phyloP scores from a whole-genome alignment of 2,797 vertebrate species.

The Danio jaintianensis region DNA sequence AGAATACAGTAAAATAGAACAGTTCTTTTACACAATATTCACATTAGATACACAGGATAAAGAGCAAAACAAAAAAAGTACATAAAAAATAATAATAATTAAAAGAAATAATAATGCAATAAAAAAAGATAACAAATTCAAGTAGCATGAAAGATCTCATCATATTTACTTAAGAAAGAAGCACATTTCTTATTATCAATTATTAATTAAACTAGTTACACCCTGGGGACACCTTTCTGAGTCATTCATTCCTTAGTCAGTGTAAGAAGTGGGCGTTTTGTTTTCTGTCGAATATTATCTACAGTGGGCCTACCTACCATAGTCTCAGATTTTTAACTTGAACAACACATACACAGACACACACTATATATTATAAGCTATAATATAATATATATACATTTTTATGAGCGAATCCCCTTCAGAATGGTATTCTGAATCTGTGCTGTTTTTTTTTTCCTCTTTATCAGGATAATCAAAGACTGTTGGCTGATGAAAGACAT shows the following conservation, averaged over 20 bases:
- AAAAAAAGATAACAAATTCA: too few species aligned
- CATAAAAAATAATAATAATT: too few species aligned
- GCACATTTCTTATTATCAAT: too few species aligned
- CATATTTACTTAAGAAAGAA: too few species aligned
- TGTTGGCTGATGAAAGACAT: neutral
- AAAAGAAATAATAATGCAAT: too few species aligned
- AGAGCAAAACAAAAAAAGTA: too few species aligned
- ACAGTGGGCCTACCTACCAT: neutral
- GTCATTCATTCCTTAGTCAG: conserved; percentile 33
- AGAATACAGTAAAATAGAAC: too few species aligned
- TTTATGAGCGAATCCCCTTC: neutral
- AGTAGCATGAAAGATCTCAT: too few species aligned
- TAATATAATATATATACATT: too few species aligned
- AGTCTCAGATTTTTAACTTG: neutral
- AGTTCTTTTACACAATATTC: too few species aligned
- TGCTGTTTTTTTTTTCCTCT: neutral
- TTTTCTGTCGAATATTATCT: neutral
- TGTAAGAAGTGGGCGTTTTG: neutral
- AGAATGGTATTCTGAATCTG: neutral
- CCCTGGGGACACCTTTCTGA: neutral
- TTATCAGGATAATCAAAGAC: neutral
- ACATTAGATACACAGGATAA: too few species aligned
- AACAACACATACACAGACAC: neutral
- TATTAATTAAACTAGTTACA: neutral
- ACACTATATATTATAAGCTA: too few species aligned